Evolutionary conservation across 1,140 invertebrate genomes (phyloP).

Genomic region (Drosophila teissieri): DNA sequence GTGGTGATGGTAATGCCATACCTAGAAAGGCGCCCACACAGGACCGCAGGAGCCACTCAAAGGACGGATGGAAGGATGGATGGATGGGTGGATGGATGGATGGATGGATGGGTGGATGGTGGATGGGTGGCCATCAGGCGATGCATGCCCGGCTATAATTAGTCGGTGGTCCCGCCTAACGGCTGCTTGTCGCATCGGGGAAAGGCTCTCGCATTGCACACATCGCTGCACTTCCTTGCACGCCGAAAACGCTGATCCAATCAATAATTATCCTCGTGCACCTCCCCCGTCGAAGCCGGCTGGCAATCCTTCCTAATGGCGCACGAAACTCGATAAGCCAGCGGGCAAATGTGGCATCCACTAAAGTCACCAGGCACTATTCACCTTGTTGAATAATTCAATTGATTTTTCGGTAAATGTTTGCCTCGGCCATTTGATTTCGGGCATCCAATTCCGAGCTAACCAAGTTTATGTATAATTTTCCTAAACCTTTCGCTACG

Average conservation of each 20-base stretch:
- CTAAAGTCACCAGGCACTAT: neutral
- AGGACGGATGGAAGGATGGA: neutral
- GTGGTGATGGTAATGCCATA: constrained; percentile 6
- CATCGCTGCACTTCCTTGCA: constrained; percentile 4
- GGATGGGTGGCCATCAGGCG: neutral
- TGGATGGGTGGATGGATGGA: neutral
- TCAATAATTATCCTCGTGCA: constrained; percentile 41
- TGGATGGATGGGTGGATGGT: neutral
- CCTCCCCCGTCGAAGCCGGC: neutral
- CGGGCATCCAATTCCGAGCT: neutral
- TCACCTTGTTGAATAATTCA: neutral
- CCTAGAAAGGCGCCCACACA: constrained; percentile 18
- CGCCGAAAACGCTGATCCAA: constrained; percentile 18
- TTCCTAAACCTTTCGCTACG: neutral
- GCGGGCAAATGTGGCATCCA: neutral
- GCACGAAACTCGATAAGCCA: constrained; percentile 12
- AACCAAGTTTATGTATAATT: neutral
- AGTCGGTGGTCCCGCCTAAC: constrained; percentile 11
- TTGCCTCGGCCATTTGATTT: neutral
- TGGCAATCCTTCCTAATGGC: neutral
- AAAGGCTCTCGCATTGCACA: constrained; percentile 6
- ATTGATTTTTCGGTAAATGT: neutral
- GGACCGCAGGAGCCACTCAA: constrained; percentile 20
- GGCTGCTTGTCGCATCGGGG: constrained; percentile 7
- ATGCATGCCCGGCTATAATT: constrained; percentile 26